Conservation (phyloP, 2,888 invertebrate species). For the Bellardia bayeri region DNA sequence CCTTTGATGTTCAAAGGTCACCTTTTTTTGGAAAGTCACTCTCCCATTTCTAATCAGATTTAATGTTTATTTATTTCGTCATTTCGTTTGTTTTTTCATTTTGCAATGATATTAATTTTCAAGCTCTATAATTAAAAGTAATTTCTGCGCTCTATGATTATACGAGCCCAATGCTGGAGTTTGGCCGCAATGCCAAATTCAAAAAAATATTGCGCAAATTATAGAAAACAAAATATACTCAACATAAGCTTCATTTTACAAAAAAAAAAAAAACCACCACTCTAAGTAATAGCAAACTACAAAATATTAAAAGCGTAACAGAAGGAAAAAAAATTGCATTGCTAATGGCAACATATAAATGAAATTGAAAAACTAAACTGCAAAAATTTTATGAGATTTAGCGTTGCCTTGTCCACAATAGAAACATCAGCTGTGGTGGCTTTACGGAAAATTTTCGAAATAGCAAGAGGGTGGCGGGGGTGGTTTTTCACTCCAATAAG, state of each 20-base stretch:
- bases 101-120: background rate
- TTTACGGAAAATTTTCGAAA: background rate
- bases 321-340: conserved; percentile 50
- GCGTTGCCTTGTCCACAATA: conserved; percentile 1
- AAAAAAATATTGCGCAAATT: conserved; percentile 36
- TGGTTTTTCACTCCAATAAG: conserved; percentile 33
- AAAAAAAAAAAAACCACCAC: conserved; percentile 31
- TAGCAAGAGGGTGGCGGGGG: conserved; percentile 24
- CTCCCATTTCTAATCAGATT: background rate
- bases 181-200: background rate
- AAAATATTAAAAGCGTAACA: background rate
- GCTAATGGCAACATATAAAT: conserved; percentile 71
- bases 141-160: conserved; percentile 30
- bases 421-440: conserved; percentile 33
- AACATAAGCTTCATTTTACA: conserved; percentile 46
- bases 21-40: background rate
- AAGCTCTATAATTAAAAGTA: conserved; percentile 53
- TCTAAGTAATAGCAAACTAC: background rate
- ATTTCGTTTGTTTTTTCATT: background rate
- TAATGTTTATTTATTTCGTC: background rate
- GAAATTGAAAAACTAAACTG: conserved; percentile 63
- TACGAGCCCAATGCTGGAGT: background rate
- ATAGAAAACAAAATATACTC: conserved; percentile 27
- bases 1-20: background rate
- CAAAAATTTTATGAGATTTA: conserved; percentile 36